Base-by-base conservation (phyloP, 2,888 invertebrate species). In the Ferrisia virgata region DNA sequence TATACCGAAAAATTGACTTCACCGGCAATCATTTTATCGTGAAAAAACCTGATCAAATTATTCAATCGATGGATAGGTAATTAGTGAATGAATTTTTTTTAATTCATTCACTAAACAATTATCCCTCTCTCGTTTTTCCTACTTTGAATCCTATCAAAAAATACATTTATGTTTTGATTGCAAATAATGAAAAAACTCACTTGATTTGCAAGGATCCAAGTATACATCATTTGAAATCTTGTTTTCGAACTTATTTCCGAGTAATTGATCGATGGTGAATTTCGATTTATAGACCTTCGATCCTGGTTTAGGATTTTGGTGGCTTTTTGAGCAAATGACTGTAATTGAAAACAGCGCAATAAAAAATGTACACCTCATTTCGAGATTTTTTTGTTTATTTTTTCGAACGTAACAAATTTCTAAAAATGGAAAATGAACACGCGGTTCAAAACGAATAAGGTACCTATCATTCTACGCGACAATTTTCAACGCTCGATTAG, bases 121-220 rank as follows among this genome's bases (percentile, higher is more conserved):
- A n/a, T n/a, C n/a, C n/a, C n/a, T n/a, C n/a, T n/a, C n/a, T n/a
- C n/a, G n/a, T 36, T 36, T 36, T 8, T 8, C 36, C 36, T 6
- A 36, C 36, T 36, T 36, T 36, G 3, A 36, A 36, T n/a, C n/a
- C n/a, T n/a, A n/a, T n/a, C n/a, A n/a, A n/a, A n/a, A n/a, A n/a
- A n/a, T n/a, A n/a, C n/a, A n/a, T n/a, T n/a, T n/a, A n/a, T n/a
- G n/a, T n/a, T n/a, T n/a, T n/a, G n/a, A n/a, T 39, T 39, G 39
- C 39, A 15, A 2, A 43, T 25, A 53, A 11, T 53, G 9, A 53
- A 8, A 28, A 31, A 36, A 79, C n/a, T 92, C 89, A 95, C 95
- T 94, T 88, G 95, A 94, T 91, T 95, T 95, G 89, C 95, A 95
- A 84, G 95, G 93, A 90, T 95, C 95, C 91, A 94, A 90, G 88